phyloP scores from a whole-genome alignment of 2,888 invertebrate genomes.

The Leucozona laternaria region DNA sequence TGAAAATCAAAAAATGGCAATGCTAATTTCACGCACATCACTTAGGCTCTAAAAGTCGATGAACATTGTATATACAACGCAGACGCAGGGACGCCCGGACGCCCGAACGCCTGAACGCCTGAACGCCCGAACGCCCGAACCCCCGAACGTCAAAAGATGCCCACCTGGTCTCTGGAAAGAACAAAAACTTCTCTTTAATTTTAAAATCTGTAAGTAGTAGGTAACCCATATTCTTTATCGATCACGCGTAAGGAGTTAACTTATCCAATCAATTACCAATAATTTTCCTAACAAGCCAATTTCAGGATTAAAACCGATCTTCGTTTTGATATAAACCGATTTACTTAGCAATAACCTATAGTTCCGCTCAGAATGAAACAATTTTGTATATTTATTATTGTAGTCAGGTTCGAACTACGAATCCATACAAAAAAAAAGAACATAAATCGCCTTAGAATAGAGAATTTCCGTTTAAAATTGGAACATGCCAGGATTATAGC shows the following conservation, averaged over 20 bases:
- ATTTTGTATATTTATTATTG: constrained; percentile 10
- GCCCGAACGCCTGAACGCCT: no score
- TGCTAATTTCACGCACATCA: no score
- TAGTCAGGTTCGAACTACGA: neutral
- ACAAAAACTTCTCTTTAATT: neutral
- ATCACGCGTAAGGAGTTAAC: neutral
- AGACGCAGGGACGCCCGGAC: no score
- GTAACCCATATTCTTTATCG: neutral
- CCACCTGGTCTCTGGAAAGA: no score
- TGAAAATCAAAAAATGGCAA: no score
- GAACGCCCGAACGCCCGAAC: no score
- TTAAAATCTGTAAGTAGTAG: neutral
- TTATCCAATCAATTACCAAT: neutral
- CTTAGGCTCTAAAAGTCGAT: no score
- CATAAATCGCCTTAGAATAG: neutral
- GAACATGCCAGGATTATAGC: constrained; percentile 29
- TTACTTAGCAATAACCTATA: neutral
- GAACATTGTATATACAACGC: no score
- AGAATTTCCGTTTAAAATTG: constrained; percentile 25
- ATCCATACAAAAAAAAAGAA: neutral
- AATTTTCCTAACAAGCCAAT: neutral
- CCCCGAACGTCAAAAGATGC: no score
- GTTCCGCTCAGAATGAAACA: neutral
- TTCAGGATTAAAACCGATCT: neutral
- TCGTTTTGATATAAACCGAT: neutral